Conservation (phyloP, 92 coral and sea anemone species). For the Heteractis magnifica region DNA sequence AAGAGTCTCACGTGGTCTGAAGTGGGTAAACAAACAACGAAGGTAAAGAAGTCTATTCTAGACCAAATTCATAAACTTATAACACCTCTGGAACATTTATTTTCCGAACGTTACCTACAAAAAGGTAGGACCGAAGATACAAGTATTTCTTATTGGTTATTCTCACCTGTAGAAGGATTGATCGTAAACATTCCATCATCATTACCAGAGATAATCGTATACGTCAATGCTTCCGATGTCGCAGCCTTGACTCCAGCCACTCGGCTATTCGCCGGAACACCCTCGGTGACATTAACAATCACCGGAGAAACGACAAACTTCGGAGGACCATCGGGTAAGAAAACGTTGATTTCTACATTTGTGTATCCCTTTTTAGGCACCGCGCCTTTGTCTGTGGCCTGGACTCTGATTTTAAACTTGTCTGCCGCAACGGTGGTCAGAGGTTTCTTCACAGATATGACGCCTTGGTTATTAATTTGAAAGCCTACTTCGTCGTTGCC, state of each 20-base stretch:
- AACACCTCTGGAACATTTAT: too few species aligned
- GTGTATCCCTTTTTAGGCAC: slow-evolving; percentile 33
- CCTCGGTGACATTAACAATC: slow-evolving; percentile 64
- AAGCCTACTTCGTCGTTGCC: slow-evolving; percentile 80
- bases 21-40: too few species aligned
- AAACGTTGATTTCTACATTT: slow-evolving; percentile 64
- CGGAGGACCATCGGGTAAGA: slow-evolving; percentile 86
- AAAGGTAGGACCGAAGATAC: too few species aligned
- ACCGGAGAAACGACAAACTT: slow-evolving; percentile 76
- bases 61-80: too few species aligned
- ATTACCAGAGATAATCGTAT: slow-evolving; percentile 62
- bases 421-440: slow-evolving; percentile 73
- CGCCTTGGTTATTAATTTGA: slow-evolving; percentile 72
- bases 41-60: too few species aligned
- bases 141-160: too few species aligned
- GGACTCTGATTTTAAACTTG: slow-evolving; percentile 61
- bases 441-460: slow-evolving; percentile 68
- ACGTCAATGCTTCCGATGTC: slow-evolving; percentile 85
- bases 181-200: slow-evolving; percentile 72
- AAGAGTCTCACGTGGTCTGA: too few species aligned
- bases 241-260: slow-evolving; percentile 93
- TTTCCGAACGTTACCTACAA: too few species aligned
- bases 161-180: slow-evolving; percentile 66
- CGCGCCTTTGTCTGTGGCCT: slow-evolving; percentile 67
- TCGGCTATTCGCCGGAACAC: slow-evolving; percentile 62